Percentiles rank a stretch among this genome's conserved stretches.
Evolutionary conservation across 2,888 invertebrate species (phyloP).

Genomic region (Caenorhabditis auriculariae): DNA sequence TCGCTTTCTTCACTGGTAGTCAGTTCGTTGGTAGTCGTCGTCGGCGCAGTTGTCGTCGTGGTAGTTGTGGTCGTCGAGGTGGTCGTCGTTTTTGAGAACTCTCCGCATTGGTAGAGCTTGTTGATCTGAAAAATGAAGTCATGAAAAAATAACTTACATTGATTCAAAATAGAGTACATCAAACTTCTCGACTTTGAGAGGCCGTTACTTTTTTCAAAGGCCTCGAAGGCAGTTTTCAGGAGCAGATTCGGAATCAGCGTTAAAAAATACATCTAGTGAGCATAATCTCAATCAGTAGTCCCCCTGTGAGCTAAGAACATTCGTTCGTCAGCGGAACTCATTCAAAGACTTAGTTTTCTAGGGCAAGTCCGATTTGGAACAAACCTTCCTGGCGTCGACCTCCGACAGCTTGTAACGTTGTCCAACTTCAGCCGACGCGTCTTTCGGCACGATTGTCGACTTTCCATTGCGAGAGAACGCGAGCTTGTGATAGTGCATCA

Average conservation of each 20-base stretch:
- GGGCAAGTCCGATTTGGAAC: too few species aligned
- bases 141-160: background rate
- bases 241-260: too few species aligned
- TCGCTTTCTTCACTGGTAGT: slow-evolving; percentile 22
- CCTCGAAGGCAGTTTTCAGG: too few species aligned
- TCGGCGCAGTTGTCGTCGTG: slow-evolving; percentile 17
- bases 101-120: slow-evolving; percentile 65
- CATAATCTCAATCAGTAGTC: too few species aligned
- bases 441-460: slow-evolving; percentile 67
- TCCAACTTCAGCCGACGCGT: slow-evolving; percentile 57
- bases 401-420: slow-evolving; percentile 59
- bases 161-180: background rate
- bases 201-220: background rate
- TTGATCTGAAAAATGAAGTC: slow-evolving; percentile 47
- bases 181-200: slow-evolving; percentile 2
- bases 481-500: slow-evolving; percentile 75
- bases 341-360: too few species aligned
- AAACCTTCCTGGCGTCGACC: slow-evolving; percentile 53
- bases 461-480: slow-evolving; percentile 68
- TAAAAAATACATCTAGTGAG: too few species aligned
- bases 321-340: too few species aligned
- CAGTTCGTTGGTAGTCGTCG: slow-evolving; percentile 15
- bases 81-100: slow-evolving; percentile 32
- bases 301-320: too few species aligned
- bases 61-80: slow-evolving; percentile 35